Evolutionary conservation across 53 echinoderm and acorn worm genomes (phyloP).

Genomic region (Temnopleurus reevesii): DNA sequence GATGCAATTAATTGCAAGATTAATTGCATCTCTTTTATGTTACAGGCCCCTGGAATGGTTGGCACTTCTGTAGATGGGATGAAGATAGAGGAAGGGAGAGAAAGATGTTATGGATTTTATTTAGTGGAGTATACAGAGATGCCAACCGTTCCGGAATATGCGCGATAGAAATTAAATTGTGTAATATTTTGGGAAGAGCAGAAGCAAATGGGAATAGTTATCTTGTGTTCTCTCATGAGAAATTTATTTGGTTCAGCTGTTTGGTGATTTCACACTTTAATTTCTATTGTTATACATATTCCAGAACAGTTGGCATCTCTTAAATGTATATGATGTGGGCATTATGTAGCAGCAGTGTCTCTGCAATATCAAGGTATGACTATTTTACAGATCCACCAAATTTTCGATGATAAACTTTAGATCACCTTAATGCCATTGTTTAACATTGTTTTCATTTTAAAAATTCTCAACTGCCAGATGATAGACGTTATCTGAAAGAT

Average conservation of each 20-base stretch:
- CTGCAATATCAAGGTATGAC: constrained; percentile 62
- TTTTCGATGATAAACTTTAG: constrained; percentile 41
- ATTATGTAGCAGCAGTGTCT: constrained; percentile 60
- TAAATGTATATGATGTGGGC: constrained; percentile 64
- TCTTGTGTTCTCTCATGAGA: neutral
- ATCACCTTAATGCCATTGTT: too few species aligned
- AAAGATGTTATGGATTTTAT: too few species aligned
- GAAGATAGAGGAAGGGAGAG: too few species aligned
- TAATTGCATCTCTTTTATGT: too few species aligned
- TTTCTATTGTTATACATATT: constrained; percentile 51
- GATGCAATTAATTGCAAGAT: too few species aligned
- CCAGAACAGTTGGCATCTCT: neutral
- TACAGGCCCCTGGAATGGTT: too few species aligned
- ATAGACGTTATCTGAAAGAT: neutral
- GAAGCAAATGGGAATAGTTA: neutral
- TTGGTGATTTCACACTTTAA: constrained; percentile 14
- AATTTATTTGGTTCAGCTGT: neutral
- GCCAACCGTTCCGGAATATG: too few species aligned
- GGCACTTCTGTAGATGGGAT: too few species aligned
- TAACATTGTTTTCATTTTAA: neutral
- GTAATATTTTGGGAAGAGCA: neutral
- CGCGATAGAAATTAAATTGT: too few species aligned
- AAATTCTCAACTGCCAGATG: neutral
- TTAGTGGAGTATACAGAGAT: too few species aligned
- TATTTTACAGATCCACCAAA: constrained; percentile 46